Evolutionary conservation across 2,888 invertebrate genomes (phyloP).

Genomic region (Sipha maydis): DNA sequence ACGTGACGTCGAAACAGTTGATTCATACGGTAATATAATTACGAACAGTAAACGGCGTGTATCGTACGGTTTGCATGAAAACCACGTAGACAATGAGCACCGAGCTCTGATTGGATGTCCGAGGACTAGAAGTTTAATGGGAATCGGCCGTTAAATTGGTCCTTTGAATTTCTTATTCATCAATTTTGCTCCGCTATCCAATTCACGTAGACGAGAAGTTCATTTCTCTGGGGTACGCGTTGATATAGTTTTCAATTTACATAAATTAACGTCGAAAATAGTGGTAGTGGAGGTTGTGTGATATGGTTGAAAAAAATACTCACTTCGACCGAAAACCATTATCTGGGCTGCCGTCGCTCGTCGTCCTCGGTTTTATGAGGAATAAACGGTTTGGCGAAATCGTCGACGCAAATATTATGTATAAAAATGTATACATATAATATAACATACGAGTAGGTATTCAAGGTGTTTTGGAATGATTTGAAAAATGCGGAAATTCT

Average conservation of each 20-base stretch:
- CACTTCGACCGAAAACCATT: conserved; percentile 11
- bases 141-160: not conserved
- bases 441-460: not conserved
- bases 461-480: not conserved
- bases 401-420: not conserved
- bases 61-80: not conserved
- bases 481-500: not conserved
- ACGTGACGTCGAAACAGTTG: no score
- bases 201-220: conserved; percentile 5
- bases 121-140: not conserved
- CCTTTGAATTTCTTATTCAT: not conserved
- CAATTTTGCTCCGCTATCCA: not conserved
- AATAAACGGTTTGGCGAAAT: conserved; percentile 15
- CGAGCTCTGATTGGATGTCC: not conserved
- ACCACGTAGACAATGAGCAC: not conserved
- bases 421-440: not conserved
- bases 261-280: conserved; percentile 36
- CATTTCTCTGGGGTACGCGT: not conserved
- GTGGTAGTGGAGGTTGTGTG: not conserved
- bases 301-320: conserved; percentile 19
- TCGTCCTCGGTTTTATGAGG: not conserved
- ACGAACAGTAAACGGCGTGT: not conserved
- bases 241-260: conserved; percentile 32
- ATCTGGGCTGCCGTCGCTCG: not conserved
- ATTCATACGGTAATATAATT: no score